Conservation (phyloP, 1,140 invertebrate genomes). For the Zaprionus ornatus region DNA sequence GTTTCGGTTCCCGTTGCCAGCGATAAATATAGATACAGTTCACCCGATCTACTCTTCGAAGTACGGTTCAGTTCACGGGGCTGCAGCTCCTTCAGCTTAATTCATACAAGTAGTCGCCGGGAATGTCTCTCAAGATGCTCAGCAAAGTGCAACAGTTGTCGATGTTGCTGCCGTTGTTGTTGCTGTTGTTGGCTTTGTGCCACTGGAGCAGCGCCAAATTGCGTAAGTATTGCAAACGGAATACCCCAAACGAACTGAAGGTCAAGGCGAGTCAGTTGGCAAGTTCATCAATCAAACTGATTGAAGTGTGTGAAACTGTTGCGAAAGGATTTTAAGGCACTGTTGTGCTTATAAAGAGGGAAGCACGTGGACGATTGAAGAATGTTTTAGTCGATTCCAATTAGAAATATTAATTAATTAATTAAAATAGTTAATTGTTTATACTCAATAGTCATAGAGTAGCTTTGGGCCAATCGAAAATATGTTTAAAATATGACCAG, state of each 20-base stretch:
- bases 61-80: slow-evolving; percentile 18
- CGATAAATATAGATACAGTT: not conserved
- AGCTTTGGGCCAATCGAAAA: too few species aligned
- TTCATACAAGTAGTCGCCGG: slow-evolving; percentile 28
- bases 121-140: slow-evolving; percentile 43
- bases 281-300: slow-evolving; percentile 11
- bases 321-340: not conserved
- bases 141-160: slow-evolving; percentile 12
- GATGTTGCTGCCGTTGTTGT: slow-evolving; percentile 10
- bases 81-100: slow-evolving; percentile 26
- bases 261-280: slow-evolving; percentile 8
- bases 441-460: too few species aligned
- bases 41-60: not conserved
- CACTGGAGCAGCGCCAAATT: slow-evolving; percentile 55
- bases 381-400: too few species aligned
- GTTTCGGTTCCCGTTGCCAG: slow-evolving; percentile 12
- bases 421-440: too few species aligned
- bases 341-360: not conserved
- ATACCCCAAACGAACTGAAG: slow-evolving; percentile 8
- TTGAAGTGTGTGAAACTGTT: not conserved
- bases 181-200: slow-evolving; percentile 36
- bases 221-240: slow-evolving; percentile 52
- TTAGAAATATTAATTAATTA: too few species aligned
- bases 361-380: not conserved
- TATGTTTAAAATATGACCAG: too few species aligned